Evolutionary conservation across 1,140 invertebrate genomes (phyloP), one percentile per base, ranked within the genome.

Genomic region (Luehdorfia chinensis): DNA sequence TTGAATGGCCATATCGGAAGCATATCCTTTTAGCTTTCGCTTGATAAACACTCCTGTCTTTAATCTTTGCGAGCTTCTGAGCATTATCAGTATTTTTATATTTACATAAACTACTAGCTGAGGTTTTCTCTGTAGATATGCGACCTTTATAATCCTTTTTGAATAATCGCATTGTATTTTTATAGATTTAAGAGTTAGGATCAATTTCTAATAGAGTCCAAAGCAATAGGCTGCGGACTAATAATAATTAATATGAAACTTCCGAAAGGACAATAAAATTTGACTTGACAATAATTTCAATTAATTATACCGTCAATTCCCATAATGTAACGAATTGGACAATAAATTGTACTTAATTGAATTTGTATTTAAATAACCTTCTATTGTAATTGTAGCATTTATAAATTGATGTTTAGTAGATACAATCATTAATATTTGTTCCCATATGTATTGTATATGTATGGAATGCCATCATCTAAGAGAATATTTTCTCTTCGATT

Each of bases 41-140:
- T 73, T 69, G 9, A 45, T 41, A 50, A 49, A 46, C 31, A 27
- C 34, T 47, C 30, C 41, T 62, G 48, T 46, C 37, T 36, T 55
- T 34, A 57, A 33, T 11, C 34, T 16, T 50, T 52, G 63, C 73
- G 76, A 79, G 77, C 77, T 84, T 61, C 41, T 50, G 50, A 48
- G 57, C 58, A 56, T 70, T 71, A 56, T 54, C 69, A 66, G 64
- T 77, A 81, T 76, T 78, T 81, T 76, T 78, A 73, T 75, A 77
- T 65, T 64, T 67, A 64, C 67, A 72, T 61, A 53, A 66, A 44
- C 53, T 37, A 45, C 53, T 41, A 61, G 44, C 53, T 43, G 47
- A 58, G 44, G 32, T 55, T 50, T 75, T 71, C 67, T 64, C 68
- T 59, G 58, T 75, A 72, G 69, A 73, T 71, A 69, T 65, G 70